phyloP scores from a whole-genome alignment of 2,113 vertebrate species.

The Eidolon helvum region DNA sequence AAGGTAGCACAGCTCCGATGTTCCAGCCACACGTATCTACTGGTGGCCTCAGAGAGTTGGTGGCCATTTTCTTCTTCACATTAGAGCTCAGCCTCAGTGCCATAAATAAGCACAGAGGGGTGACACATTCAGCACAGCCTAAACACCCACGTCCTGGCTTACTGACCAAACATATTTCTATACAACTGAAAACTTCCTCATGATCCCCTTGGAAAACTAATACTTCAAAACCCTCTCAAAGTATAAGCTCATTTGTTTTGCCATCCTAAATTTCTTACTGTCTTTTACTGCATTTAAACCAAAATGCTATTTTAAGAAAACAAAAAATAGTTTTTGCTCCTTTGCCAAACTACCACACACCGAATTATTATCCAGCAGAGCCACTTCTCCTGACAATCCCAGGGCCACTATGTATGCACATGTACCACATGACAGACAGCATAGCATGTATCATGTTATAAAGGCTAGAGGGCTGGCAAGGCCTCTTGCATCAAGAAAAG shows the following conservation, averaged over 20 bases:
- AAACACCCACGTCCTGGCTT: neutral
- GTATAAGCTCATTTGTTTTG: neutral
- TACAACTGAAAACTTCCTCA: neutral
- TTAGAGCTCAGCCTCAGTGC: fast-evolving
- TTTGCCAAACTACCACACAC: neutral
- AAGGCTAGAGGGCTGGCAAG: neutral
- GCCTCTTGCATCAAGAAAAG: no score
- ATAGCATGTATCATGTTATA: fast-evolving
- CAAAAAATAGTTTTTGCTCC: neutral
- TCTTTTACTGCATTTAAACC: neutral
- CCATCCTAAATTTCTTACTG: neutral
- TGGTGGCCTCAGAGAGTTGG: fast-evolving
- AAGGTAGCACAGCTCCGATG: no score
- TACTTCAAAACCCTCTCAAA: neutral
- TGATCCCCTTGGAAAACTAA: neutral
- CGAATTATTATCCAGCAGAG: neutral
- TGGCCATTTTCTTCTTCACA: fast-evolving
- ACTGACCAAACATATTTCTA: fast-evolving
- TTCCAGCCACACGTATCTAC: fast-evolving
- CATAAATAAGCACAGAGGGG: neutral
- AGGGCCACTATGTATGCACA: neutral
- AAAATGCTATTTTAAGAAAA: neutral
- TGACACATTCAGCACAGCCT: fast-evolving
- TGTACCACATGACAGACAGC: neutral
- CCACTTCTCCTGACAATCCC: neutral